Conservation (phyloP, 2,888 invertebrate species). For the Smittia sp. region DNA sequence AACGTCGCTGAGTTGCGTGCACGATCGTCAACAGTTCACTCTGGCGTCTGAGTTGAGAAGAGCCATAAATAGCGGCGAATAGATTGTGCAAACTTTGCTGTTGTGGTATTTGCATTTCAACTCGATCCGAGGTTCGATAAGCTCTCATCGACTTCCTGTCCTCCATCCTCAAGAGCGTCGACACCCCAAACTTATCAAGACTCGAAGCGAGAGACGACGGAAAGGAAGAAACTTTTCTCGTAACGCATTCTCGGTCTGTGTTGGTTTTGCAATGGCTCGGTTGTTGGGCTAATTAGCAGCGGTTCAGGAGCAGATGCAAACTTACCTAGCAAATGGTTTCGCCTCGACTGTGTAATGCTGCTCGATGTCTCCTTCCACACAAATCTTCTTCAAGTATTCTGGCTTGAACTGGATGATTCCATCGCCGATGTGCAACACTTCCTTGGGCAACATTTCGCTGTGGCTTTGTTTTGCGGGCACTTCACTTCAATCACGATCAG, state of each 20-base stretch:
- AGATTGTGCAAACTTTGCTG: too few species aligned
- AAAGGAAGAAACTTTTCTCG: too few species aligned
- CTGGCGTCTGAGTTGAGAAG: too few species aligned
- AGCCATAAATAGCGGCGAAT: too few species aligned
- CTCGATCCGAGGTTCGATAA: too few species aligned
- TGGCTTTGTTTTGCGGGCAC: not conserved
- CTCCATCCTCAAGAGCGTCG: too few species aligned
- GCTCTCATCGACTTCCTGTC: too few species aligned
- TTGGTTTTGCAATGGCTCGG: not conserved
- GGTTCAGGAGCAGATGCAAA: conserved; percentile 10
- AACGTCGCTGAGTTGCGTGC: too few species aligned
- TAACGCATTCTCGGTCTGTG: not conserved
- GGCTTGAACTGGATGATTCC: not conserved
- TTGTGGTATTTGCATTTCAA: too few species aligned
- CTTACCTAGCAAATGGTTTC: conserved; percentile 14
- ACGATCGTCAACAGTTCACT: too few species aligned
- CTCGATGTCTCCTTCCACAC: not conserved
- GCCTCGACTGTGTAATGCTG: not conserved
- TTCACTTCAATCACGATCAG: not conserved
- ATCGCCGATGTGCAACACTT: not conserved
- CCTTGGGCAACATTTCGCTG: not conserved
- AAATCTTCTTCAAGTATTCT: not conserved
- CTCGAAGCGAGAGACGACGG: too few species aligned
- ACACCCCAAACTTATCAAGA: too few species aligned
- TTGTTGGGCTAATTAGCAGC: not conserved